These are phyloP conservation scores for Toxostoma redivivum DNA, from an alignment of 2,113 vertebrate species.

Conservation along the genomic window DNA sequence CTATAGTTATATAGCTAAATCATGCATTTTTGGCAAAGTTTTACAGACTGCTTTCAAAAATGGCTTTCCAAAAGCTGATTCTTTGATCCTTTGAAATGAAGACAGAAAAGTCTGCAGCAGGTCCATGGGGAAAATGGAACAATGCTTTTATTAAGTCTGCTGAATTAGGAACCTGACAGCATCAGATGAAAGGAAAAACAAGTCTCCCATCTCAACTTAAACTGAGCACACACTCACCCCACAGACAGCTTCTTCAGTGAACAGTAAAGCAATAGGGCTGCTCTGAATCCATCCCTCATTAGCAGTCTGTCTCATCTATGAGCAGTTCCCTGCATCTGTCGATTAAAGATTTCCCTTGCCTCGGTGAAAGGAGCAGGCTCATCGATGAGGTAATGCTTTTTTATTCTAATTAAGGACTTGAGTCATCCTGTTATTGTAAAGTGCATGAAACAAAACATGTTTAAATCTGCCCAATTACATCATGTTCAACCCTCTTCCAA, in stretches of 20 bases:
- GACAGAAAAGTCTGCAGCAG: not conserved
- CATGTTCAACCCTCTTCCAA: constrained; percentile 8
- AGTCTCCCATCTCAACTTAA: not conserved
- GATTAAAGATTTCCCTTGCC: constrained; percentile 54
- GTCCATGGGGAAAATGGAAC: not conserved
- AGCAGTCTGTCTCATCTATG: constrained; percentile 22
- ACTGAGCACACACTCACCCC: not conserved
- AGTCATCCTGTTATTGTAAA: constrained; percentile 56
- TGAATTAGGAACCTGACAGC: not conserved
- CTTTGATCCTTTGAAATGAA: constrained; percentile 6
- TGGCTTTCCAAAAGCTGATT: not conserved
- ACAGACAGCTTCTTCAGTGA: not conserved
- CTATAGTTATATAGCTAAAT: not conserved
- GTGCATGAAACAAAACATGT: constrained; percentile 45
- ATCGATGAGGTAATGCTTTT: constrained; percentile 63
- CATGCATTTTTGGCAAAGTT: not conserved
- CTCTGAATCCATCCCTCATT: constrained; percentile 33
- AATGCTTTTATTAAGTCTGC: constrained; percentile 15
- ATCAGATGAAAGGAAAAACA: not conserved
- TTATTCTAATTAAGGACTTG: constrained; percentile 49
- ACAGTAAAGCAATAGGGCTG: not conserved
- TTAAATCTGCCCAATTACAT: constrained; percentile 45
- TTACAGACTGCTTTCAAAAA: not conserved
- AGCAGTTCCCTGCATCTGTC: not conserved
- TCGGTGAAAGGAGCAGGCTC: constrained; percentile 22